Conservation (phyloP, 2,113 vertebrate genomes). For the Cricetomys ansorgei region DNA sequence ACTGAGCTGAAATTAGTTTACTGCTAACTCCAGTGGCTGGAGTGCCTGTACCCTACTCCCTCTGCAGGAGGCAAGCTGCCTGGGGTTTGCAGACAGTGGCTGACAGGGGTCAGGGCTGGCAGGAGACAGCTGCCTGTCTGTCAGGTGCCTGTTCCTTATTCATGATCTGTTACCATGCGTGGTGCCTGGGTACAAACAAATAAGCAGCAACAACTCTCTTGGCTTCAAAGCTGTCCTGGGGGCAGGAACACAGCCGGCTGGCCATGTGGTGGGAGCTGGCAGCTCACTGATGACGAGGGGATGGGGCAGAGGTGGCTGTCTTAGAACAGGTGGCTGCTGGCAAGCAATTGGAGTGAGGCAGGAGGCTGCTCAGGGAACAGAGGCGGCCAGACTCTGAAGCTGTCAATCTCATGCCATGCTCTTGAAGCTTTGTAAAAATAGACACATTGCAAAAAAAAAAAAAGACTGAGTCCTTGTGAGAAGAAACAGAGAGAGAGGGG, state of each 20-base stretch:
- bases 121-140: neutral
- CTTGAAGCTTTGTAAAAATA: constrained; percentile 25
- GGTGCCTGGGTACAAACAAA: constrained; percentile 35
- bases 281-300: neutral
- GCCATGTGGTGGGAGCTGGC: neutral
- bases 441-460: neutral
- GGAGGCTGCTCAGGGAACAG: neutral
- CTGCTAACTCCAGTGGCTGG: too few species aligned
- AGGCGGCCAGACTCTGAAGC: neutral
- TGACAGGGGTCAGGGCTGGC: neutral
- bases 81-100: neutral
- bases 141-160: constrained; percentile 24
- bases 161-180: neutral
- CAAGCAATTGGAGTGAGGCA: neutral
- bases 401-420: accelerated
- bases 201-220: neutral
- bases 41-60: neutral
- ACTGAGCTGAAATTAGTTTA: neutral
- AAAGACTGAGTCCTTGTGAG: too few species aligned
- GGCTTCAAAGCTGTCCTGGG: constrained; percentile 45
- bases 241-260: neutral
- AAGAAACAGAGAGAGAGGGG: neutral
- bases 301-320: neutral
- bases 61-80: neutral
- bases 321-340: neutral